phyloP scores from a whole-genome alignment of 2,888 invertebrate species.

The Brachyptera risi region DNA sequence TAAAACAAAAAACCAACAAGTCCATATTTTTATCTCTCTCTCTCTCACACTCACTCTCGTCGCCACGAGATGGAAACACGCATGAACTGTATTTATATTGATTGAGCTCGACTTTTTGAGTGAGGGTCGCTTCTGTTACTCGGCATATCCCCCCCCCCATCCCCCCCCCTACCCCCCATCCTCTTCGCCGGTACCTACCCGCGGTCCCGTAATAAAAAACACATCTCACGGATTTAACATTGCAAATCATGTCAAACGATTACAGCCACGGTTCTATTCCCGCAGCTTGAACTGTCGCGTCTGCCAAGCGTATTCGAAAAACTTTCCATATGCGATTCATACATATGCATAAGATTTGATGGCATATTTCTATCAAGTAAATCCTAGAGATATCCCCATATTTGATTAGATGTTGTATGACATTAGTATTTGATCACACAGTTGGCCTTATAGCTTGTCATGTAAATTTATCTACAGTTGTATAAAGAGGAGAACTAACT shows the following conservation, averaged over 20 bases:
- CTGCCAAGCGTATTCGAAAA: no score
- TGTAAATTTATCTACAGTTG: no score
- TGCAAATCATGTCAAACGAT: constrained; percentile 26
- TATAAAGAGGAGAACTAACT: no score
- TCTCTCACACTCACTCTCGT: background rate
- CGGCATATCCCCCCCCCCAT: constrained; percentile 8
- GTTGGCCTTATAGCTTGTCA: no score
- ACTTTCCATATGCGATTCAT: no score
- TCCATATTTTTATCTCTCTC: background rate
- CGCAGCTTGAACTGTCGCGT: background rate
- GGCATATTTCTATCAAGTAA: no score
- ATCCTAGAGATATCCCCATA: no score
- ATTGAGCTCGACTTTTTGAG: background rate
- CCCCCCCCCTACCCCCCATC: background rate
- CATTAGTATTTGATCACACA: no score
- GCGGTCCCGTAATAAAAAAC: constrained; percentile 11
- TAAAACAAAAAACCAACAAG: no score
- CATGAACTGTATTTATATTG: background rate
- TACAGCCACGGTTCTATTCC: no score
- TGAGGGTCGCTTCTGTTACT: constrained; percentile 15
- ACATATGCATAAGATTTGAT: no score
- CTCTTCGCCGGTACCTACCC: background rate
- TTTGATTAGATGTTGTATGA: no score
- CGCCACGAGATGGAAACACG: background rate
- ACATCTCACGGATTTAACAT: constrained; percentile 11